phyloP scores from a whole-genome alignment of 2,113 vertebrate species.

The Lucifuga dentata region DNA sequence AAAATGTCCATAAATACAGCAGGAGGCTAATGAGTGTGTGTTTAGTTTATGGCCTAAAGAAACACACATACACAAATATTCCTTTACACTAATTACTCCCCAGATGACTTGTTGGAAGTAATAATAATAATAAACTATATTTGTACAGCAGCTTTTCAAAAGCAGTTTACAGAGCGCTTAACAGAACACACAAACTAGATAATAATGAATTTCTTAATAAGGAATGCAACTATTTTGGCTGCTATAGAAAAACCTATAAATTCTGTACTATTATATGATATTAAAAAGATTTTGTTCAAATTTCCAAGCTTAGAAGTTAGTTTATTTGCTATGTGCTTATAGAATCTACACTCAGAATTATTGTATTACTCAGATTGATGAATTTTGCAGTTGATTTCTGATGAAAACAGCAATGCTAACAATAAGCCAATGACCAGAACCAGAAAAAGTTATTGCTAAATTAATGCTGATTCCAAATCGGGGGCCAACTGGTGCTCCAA shows the following conservation, averaged over 20 bases:
- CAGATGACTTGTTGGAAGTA: slow-evolving; percentile 51
- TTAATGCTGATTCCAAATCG: slow-evolving; percentile 31
- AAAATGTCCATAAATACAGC: slow-evolving; percentile 67
- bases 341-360: slow-evolving; percentile 15
- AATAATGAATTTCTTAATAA: neutral
- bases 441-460: slow-evolving; percentile 45
- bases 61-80: slow-evolving; percentile 55
- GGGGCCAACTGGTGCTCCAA: slow-evolving; percentile 65
- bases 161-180: neutral
- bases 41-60: slow-evolving; percentile 59
- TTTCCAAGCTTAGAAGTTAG: slow-evolving; percentile 25
- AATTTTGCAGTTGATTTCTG: slow-evolving; percentile 43
- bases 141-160: slow-evolving; percentile 54
- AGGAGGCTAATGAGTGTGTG: slow-evolving; percentile 64
- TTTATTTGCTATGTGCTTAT: slow-evolving; percentile 25
- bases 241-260: slow-evolving; percentile 10
- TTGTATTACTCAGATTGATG: slow-evolving; percentile 19
- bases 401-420: slow-evolving; percentile 41
- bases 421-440: slow-evolving; percentile 32
- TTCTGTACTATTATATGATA: slow-evolving; percentile 10
- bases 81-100: slow-evolving; percentile 63
- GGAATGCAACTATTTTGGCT: neutral
- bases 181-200: neutral
- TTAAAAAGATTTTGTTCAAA: slow-evolving; percentile 2
- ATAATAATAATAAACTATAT: slow-evolving; percentile 55